phyloP scores from a whole-genome alignment of 2,797 vertebrate genomes.

The Geotrypetes seraphini region DNA sequence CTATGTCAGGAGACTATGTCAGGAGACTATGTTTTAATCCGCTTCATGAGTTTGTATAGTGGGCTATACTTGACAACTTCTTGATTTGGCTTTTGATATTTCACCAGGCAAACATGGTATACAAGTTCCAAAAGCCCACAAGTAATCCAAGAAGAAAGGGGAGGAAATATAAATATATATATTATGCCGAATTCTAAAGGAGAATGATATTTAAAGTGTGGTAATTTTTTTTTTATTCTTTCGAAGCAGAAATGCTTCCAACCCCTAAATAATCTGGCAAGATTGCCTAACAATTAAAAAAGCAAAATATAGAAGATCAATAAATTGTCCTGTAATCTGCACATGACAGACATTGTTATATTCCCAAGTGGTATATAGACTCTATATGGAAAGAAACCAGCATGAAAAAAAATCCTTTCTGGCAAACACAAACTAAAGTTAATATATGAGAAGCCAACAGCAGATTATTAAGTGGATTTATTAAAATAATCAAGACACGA shows the following conservation, averaged over 20 bases:
- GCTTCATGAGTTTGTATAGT: background rate
- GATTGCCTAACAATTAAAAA: background rate
- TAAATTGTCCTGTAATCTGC: constrained; percentile 1
- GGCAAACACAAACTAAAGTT: too few relatives aligned
- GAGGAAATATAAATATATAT: background rate
- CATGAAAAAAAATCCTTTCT: constrained; percentile 18
- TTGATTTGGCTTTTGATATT: constrained; percentile 17
- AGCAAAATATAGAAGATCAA: constrained; percentile 6
- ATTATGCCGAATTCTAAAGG: background rate
- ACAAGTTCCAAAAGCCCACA: constrained; percentile 1
- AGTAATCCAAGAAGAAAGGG: constrained; percentile 7
- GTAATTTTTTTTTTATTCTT: background rate
- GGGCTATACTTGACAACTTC: constrained; percentile 24
- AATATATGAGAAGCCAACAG: constrained; percentile 26
- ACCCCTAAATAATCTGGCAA: constrained; percentile 6
- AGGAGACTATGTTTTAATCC: constrained; percentile 4
- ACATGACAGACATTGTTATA: constrained; percentile 28
- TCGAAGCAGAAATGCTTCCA: background rate
- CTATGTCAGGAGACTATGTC: too few relatives aligned
- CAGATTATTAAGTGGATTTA: constrained; percentile 14
- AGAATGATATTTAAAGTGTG: constrained; percentile 9
- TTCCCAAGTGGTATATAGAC: background rate
- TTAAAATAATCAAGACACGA: constrained; percentile 26
- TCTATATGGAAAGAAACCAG: constrained; percentile 18
- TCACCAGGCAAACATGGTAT: background rate